These are phyloP conservation scores for Scaptomyza cyrtandrae DNA, from an alignment of 2,888 invertebrate genomes.

Conservation along the genomic window DNA sequence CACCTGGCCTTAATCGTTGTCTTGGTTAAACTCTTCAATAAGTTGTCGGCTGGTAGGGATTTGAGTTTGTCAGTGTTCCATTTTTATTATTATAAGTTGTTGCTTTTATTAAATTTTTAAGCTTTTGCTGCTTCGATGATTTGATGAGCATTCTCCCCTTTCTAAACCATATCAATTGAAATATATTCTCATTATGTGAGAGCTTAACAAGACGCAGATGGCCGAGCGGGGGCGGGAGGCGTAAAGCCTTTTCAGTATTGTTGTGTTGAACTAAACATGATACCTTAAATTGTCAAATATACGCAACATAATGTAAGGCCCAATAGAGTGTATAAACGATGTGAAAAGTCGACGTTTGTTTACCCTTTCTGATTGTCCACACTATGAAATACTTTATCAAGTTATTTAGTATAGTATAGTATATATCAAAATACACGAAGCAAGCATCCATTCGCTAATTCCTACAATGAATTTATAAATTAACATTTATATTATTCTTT, in stretches of 20 bases:
- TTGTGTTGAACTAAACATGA: background rate
- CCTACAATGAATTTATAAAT: no score
- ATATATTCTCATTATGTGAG: conserved; percentile 41
- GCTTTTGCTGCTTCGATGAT: conserved; percentile 62
- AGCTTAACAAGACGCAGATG: conserved; percentile 10
- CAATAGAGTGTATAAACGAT: background rate
- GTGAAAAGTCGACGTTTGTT: conserved; percentile 3
- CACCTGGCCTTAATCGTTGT: conserved; percentile 1
- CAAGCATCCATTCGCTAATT: no score
- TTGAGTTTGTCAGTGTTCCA: conserved; percentile 18
- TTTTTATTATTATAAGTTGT: conserved; percentile 47
- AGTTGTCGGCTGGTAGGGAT: conserved; percentile 50
- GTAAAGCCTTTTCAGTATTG: conserved; percentile 25
- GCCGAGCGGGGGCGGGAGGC: conserved; percentile 34
- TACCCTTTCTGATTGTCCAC: conserved; percentile 24
- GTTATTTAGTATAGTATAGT: no score
- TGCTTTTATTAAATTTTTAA: conserved; percentile 71
- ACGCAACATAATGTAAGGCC: background rate
- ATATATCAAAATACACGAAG: no score
- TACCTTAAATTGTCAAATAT: conserved; percentile 26
- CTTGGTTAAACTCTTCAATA: conserved; percentile 16
- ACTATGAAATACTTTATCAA: background rate
- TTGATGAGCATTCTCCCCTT: conserved; percentile 59
- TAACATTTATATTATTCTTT: no score
- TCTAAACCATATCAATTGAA: conserved; percentile 79